Evolutionary conservation across 2,888 invertebrate species (phyloP).

Genomic region (Kryphioiulus occultus): DNA sequence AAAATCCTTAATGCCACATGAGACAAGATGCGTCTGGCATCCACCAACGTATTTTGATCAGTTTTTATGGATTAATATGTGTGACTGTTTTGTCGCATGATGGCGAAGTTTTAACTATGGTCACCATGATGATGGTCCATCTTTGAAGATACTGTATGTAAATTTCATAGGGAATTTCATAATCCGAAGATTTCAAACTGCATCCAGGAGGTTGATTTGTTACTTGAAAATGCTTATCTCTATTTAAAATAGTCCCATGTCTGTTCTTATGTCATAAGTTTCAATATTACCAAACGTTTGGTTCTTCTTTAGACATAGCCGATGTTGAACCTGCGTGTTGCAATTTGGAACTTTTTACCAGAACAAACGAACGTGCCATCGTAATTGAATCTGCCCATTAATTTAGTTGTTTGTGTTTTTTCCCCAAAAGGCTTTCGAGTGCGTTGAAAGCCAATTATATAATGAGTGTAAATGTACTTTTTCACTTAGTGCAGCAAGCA

Average conservation of each 20-base stretch:
- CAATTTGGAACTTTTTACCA: not conserved
- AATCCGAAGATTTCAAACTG: too few relatives aligned
- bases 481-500: conserved; percentile 16
- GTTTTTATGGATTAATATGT: not conserved
- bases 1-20: not conserved
- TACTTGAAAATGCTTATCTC: too few relatives aligned
- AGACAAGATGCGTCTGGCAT: not conserved
- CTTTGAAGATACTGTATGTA: too few relatives aligned
- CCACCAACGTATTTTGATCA: not conserved
- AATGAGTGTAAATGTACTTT: not conserved
- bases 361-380: not conserved
- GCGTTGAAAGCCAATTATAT: conserved; percentile 14
- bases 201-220: too few relatives aligned
- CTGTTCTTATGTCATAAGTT: not conserved
- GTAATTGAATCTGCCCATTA: not conserved
- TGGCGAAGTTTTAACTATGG: not conserved
- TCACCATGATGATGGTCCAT: too few relatives aligned
- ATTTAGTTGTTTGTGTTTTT: conserved; percentile 6
- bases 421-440: not conserved
- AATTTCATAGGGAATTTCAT: too few relatives aligned
- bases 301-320: not conserved
- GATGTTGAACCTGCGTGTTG: not conserved
- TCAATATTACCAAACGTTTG: not conserved
- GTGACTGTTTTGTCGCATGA: not conserved
- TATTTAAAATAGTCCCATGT: too few relatives aligned